phyloP scores from a whole-genome alignment of 2,113 vertebrate genomes.

The Probosciger aterrimus region DNA sequence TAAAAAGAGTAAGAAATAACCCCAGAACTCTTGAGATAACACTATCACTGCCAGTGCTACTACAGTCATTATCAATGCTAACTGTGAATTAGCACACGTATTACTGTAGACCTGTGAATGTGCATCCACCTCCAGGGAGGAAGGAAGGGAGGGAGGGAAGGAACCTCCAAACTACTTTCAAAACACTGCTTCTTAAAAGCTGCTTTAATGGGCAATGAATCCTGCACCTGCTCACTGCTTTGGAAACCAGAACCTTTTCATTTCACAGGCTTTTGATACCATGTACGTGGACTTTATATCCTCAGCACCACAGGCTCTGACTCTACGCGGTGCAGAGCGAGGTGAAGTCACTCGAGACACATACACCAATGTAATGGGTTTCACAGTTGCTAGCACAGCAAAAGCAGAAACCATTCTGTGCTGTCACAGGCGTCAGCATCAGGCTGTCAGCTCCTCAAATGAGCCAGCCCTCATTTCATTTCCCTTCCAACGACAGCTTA shows the following conservation, averaged over 20 bases:
- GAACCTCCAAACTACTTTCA: not conserved
- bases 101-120: not conserved
- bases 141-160: not conserved
- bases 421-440: not conserved
- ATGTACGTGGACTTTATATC: fast-evolving
- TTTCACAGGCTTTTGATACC: not conserved
- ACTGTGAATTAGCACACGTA: conserved; percentile 42
- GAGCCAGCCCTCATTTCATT: not conserved
- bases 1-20: not conserved
- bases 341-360: not conserved
- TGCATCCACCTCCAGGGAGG: not conserved
- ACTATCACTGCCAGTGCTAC: not conserved
- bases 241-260: not conserved
- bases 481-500: not conserved
- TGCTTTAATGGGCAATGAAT: not conserved
- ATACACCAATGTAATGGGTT: fast-evolving
- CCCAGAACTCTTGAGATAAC: conserved; percentile 14
- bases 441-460: not conserved
- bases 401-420: not conserved
- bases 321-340: fast-evolving
- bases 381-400: not conserved
- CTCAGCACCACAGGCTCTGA: not conserved
- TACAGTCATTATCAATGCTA: conserved; percentile 39
- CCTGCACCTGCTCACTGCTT: not conserved
- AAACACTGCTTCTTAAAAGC: not conserved